These are phyloP conservation scores for Drosophila eugracilis DNA, from an alignment of 1,140 invertebrate species.

Conservation along the genomic window DNA sequence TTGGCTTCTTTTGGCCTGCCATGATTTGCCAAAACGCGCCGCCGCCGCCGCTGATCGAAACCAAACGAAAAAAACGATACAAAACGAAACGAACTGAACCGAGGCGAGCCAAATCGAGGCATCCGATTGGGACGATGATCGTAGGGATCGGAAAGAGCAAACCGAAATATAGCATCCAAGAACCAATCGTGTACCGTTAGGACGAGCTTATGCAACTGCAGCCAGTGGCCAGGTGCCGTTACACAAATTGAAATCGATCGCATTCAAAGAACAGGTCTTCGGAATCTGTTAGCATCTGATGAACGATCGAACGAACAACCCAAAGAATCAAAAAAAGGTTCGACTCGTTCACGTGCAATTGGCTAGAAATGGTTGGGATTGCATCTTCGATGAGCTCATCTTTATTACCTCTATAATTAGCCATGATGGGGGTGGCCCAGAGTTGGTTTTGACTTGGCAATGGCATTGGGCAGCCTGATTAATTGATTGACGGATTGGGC, in stretches of 20 bases:
- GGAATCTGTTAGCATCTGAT: conserved; percentile 7
- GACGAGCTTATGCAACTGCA: conserved; percentile 42
- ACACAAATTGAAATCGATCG: conserved; percentile 62
- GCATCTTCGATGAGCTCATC: conserved; percentile 39
- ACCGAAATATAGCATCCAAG: conserved; percentile 14
- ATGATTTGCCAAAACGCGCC: conserved; percentile 43
- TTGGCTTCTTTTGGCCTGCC: conserved; percentile 40
- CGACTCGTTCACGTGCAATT: neutral
- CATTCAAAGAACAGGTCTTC: conserved; percentile 42
- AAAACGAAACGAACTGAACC: neutral
- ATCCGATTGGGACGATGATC: conserved; percentile 8
- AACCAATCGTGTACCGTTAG: conserved; percentile 32
- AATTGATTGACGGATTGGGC: conserved; percentile 11
- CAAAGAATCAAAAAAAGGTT: neutral
- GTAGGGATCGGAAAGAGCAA: conserved; percentile 15
- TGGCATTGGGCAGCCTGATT: conserved; percentile 28
- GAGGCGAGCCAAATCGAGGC: conserved; percentile 1
- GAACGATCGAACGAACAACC: too few relatives aligned
- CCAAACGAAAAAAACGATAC: conserved; percentile 8
- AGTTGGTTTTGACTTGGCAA: conserved; percentile 21
- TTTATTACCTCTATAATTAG: conserved; percentile 35
- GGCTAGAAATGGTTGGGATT: neutral
- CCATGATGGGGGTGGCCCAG: conserved; percentile 34
- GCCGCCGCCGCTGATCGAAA: conserved; percentile 21
- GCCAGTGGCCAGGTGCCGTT: conserved; percentile 34